A percentile compares a stretch with the other conserved stretches of the same genome.
Conservation (phyloP, 2,797 vertebrate species). For the Naso thynnoides region DNA sequence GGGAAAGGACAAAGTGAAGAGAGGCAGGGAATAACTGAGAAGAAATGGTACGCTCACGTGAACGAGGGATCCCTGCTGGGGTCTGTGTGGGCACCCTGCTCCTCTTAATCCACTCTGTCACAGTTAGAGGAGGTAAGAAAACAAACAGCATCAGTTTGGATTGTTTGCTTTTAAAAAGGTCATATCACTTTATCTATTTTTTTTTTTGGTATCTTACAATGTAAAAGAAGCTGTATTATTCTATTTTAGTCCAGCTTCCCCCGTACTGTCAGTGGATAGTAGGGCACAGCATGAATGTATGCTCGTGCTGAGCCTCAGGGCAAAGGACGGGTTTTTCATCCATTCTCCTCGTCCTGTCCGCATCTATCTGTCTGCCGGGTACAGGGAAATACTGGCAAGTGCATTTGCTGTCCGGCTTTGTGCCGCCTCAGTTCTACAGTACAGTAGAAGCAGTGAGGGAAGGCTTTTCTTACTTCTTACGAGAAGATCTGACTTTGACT, state of each 20-base stretch:
- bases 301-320: conserved; percentile 65
- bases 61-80: conserved; percentile 68
- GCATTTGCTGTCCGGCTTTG: conserved; percentile 68
- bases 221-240: conserved; percentile 49
- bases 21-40: conserved; percentile 60
- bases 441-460: conserved; percentile 19
- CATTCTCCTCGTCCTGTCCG: conserved; percentile 66
- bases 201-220: conserved; percentile 5
- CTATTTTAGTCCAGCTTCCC: conserved; percentile 63
- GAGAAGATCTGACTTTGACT: conserved; percentile 49
- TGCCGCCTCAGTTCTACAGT: conserved; percentile 48
- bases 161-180: conserved; percentile 21
- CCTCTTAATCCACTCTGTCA: conserved; percentile 68
- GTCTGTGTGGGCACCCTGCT: conserved; percentile 75
- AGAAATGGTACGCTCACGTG: conserved; percentile 77
- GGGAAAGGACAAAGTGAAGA: conserved; percentile 57
- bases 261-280: conserved; percentile 55
- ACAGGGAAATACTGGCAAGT: conserved; percentile 62
- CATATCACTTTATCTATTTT: conserved; percentile 33
- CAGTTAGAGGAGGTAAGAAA: conserved; percentile 84
- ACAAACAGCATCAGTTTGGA: conserved; percentile 26
- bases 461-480: conserved; percentile 33
- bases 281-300: conserved; percentile 67
- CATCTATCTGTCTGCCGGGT: conserved; percentile 64
- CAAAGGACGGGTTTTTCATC: conserved; percentile 63